Base-by-base conservation (phyloP, 2,888 invertebrate species). In the Drosophila setosimentum region DNA sequence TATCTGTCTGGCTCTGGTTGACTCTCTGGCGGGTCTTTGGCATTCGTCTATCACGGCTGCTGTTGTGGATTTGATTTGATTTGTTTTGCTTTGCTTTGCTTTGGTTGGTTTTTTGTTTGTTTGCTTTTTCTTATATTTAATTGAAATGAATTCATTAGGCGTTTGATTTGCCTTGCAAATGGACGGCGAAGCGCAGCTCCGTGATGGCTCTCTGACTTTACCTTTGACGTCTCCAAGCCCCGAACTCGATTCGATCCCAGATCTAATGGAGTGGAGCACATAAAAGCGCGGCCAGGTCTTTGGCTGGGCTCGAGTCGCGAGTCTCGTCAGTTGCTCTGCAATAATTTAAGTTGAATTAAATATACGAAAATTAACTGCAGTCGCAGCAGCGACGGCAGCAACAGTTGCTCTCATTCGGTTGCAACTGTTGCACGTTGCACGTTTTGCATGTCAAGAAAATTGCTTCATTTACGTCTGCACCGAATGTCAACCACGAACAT, bases 101-200 rank as follows among this genome's bases (percentile, higher is more conserved):
- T 27, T 45, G 40, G 51, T 59, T 59, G 32, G 35, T 29, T n/a
- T 51, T 63, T n/a, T 53, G n/a, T 6, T 51, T n/a, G 27, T 18
- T 30, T 50, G 29, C 21, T 21, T 73, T 65, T 67, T 61, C 54
- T 55, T 83, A 68, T 66, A 80, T 89, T 87, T 87, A 87, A 87
- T 87, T 87, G 89, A 90, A 87, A 86, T 88, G 87, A 90, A 87
- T 90, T 87, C 89, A 87, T 87, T 87, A 88, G 82, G 89, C 71
- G 73, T 81, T 86, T 78, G 87, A 87, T 87, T 90, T 90, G 87
- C 89, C 89, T 87, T 87, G 87, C 87, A 90, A 87, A 87, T 87
- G 73, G 66, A 60, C 70, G 66, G 55, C 65, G 66, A 69, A 35
- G 42, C 59, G 67, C 45, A 45, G 85, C 82, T 71, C 70, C 68